Percentiles rank a stretch among this genome's conserved stretches.
phyloP scores from a whole-genome alignment of 2,113 vertebrate genomes.

The Oncorhynchus clarkii region DNA sequence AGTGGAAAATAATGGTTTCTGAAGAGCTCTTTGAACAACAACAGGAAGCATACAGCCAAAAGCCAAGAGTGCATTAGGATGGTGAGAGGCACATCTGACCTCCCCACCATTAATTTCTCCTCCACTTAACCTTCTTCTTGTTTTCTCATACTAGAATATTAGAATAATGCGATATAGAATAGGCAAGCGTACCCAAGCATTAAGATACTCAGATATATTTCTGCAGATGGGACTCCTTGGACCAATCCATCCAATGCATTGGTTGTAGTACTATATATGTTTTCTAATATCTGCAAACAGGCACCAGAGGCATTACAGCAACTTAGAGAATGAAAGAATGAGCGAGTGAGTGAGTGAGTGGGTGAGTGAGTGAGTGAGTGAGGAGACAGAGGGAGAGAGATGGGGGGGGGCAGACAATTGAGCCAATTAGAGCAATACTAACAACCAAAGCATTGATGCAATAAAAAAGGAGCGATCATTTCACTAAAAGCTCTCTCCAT shows the following conservation, averaged over 20 bases:
- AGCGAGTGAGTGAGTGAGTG: slow-evolving; percentile 2
- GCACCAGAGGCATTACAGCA: not conserved
- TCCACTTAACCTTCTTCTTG: not conserved
- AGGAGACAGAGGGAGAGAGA: not conserved
- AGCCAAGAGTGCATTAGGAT: slow-evolving; percentile 37
- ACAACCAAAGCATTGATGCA: too few relatives aligned
- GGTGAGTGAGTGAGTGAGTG: not conserved
- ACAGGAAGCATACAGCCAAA: slow-evolving; percentile 47
- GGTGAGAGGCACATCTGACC: not conserved
- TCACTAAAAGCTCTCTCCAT: too few relatives aligned
- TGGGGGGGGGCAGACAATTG: not conserved
- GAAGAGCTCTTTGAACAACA: slow-evolving; percentile 40
- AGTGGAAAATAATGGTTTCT: slow-evolving; percentile 34
- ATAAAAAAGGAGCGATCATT: too few relatives aligned
- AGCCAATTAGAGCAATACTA: not conserved
- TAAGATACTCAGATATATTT: too few relatives aligned
- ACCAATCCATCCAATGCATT: not conserved
- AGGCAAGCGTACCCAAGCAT: too few relatives aligned
- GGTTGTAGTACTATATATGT: not conserved
- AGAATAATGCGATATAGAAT: too few relatives aligned
- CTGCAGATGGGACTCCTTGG: not conserved
- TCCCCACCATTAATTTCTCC: not conserved
- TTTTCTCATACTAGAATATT: not conserved
- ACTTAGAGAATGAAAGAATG: not conserved
- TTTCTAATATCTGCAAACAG: not conserved